Base-by-base conservation (phyloP, 2,888 invertebrate genomes). In the Argyra leucocephala region DNA sequence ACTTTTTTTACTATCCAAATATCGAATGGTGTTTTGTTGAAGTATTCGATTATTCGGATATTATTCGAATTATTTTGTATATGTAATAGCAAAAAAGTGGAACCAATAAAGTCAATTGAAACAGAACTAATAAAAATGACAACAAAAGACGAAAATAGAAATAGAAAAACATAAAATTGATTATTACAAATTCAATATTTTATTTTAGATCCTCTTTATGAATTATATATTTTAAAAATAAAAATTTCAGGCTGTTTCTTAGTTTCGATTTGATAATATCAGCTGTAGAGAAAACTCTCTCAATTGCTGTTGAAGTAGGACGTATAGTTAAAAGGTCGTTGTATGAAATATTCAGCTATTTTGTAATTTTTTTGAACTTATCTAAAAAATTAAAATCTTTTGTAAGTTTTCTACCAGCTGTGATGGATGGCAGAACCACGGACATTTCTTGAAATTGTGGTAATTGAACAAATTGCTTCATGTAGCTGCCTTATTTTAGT, bases 381-480 rank as follows among this genome's bases (percentile, higher is more conserved):
- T 63, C 62, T 63, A 63, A 63, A 48, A 36, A 57, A 63, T 22
- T 36, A 48, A 63, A 63, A 57, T 57, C 48, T 48, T 63, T 63
- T 37, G n/a, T 63, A 22, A 63, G 5, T n/a, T 48, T 37, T 37
- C 62, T 37, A 22, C 57, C 23, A 22, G n/a, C 37, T 63, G 62
- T n/a, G 5, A n/a, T 2, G 12, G 57, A 57, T 57, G 18, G 57
- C 57, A 57, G 57, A 57, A 57, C 57, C 57, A 48, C 37, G 22
- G 48, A 21, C 48, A 63, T 37, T 63, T 21, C 36, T 63, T 48
- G 48, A 23, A 57, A 57, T 23, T 10, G 57, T 57, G n/a, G 24
- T 57, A 24, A 63, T 63, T 63, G 63, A 63, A 48, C 63, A 37
- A 24, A 63, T 57, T 48, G 63, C 57, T 63, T 22, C 22, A 48